These are phyloP conservation scores for Schizopygopsis malacanthus DNA, from an alignment of 2,797 vertebrate genomes.

Conservation along the genomic window DNA sequence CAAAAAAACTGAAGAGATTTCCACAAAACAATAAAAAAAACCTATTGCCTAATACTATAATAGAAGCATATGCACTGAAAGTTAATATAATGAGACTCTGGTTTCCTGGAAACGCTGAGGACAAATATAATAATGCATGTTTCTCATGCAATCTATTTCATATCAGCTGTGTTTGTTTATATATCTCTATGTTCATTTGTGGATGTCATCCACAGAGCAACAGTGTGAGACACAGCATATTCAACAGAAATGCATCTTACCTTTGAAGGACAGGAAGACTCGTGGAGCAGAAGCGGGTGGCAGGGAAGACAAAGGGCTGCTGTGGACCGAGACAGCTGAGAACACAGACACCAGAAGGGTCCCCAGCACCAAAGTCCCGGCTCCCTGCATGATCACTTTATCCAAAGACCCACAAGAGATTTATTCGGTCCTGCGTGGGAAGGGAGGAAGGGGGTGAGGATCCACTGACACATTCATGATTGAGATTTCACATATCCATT, in stretches of 20 bases:
- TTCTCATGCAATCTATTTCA: constrained; percentile 44
- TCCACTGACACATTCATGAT: background rate
- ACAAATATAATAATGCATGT: constrained; percentile 42
- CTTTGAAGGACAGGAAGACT: constrained; percentile 86
- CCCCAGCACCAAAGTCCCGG: constrained; percentile 76
- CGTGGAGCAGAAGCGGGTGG: constrained; percentile 77
- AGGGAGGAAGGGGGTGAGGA: constrained; percentile 55
- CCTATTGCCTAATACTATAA: background rate
- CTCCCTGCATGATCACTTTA: constrained; percentile 76
- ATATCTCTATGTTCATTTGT: constrained; percentile 40
- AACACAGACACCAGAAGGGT: constrained; percentile 75
- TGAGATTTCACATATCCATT: constrained; percentile 26
- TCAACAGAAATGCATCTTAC: constrained; percentile 67
- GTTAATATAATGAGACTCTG: background rate
- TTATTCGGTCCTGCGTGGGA: constrained; percentile 66
- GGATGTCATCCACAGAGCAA: constrained; percentile 28
- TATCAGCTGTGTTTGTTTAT: constrained; percentile 7
- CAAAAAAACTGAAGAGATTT: constrained; percentile 31
- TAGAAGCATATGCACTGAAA: background rate
- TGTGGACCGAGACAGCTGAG: constrained; percentile 62
- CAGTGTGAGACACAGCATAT: constrained; percentile 10
- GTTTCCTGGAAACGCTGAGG: constrained; percentile 5
- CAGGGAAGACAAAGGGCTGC: constrained; percentile 63
- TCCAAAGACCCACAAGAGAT: constrained; percentile 68
- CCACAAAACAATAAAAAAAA: constrained; percentile 29